Base-by-base conservation (phyloP, 2,113 vertebrate genomes). In the Mustela lutreola region DNA sequence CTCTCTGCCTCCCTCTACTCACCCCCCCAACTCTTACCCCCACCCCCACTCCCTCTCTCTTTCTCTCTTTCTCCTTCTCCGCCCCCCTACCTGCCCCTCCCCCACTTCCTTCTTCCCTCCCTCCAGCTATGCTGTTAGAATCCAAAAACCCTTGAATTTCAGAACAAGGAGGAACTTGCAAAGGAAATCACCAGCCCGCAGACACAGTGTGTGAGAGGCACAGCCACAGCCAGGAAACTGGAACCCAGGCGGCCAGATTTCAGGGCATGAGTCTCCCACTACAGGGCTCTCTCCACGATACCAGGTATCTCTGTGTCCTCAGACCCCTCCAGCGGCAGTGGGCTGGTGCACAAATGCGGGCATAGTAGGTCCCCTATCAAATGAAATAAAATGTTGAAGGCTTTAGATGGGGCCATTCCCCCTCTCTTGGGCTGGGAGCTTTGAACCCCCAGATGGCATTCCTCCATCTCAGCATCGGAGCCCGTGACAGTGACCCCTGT, bases 211-310 rank as follows among this genome's bases (percentile, higher is more conserved):
- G 3, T 31, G 16, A 21, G 39, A 2, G 10, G 11, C 28, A 5
- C 0, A 2, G 28, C 22, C 33, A 5, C 0, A 3, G 31, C 28
- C 0, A 3, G 84, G 33, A 82, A 53, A 9, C 26, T 2, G 7
- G 19, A 14, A 3, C 11, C 24, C n/a, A 31, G 70, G 45, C 3
- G 5, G 39, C 39, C 3, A 6, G 15, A 56, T 36, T 26, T 28
- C 21, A 7, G 22, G 21, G 53, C 7, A 4, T 3, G 31, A 22
- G 42, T 5, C 31, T 24, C 22, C 45, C 31, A 11, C 1, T 3
- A 0, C 80, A 1, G 2, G 39, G 7, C 2, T 33, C 73, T n/a
- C 15, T 21, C 31, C 28, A 11, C 0, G 0, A 2, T 2, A 10
- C 58, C 4, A 33, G 28, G 11, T 2, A 1, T 2, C 42, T 3